These are phyloP conservation scores for Drosophila quadrilineata DNA, from an alignment of 1,140 invertebrate genomes.

Conservation along the genomic window DNA sequence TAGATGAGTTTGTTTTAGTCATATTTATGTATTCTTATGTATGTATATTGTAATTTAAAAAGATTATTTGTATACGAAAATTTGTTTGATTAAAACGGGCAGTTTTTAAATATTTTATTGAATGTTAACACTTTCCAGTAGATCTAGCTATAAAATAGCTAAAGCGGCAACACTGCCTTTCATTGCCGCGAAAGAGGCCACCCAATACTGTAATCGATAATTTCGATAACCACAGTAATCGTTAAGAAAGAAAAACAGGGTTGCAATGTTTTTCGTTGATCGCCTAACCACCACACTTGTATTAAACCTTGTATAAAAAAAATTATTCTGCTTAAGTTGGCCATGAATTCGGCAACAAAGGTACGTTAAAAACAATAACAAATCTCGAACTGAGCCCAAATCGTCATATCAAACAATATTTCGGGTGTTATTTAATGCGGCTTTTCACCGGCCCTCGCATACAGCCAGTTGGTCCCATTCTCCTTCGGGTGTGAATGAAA, in stretches of 20 bases:
- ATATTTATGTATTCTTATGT: constrained; percentile 7
- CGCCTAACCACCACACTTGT: constrained; percentile 27
- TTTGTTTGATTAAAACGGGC: no score
- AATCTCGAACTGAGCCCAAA: not conserved
- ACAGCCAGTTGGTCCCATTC: constrained; percentile 47
- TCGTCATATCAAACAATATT: not conserved
- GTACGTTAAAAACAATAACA: constrained; percentile 67
- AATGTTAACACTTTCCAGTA: no score
- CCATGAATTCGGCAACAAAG: constrained; percentile 84
- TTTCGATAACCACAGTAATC: not conserved
- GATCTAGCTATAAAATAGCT: no score
- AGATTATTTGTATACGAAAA: not conserved
- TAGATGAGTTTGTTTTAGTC: constrained; percentile 20
- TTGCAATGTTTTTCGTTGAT: constrained; percentile 1
- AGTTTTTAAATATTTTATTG: not conserved
- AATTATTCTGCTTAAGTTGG: constrained; percentile 42
- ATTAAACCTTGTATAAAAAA: constrained; percentile 51
- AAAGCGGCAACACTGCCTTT: no score
- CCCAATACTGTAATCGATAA: no score
- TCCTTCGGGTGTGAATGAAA: constrained; percentile 54
- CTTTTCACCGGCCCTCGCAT: constrained; percentile 41
- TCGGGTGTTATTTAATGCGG: constrained; percentile 10
- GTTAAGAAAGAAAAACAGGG: not conserved
- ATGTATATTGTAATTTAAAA: constrained; percentile 9
- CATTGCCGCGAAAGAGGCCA: no score